Base-by-base conservation (phyloP, 2,113 vertebrate genomes). In the Puma concolor region DNA sequence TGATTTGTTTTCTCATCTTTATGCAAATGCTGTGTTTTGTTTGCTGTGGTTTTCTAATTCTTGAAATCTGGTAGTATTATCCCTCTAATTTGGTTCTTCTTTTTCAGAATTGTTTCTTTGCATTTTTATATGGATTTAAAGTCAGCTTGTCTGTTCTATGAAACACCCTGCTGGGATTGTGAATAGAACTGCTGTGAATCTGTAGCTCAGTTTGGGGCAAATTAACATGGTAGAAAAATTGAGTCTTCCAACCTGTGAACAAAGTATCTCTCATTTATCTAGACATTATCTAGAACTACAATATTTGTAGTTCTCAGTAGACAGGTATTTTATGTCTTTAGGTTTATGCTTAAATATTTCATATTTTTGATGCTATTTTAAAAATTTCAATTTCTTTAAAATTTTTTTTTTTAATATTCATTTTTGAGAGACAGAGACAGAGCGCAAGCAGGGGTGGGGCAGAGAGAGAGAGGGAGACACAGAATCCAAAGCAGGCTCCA, bases 31-130 rank as follows among this genome's bases (percentile, higher is more conserved):
- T 36, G 4, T 74, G 57, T 82, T 92, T 82, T 44, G 23, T 64
- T 88, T 25, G 41, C n/a, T 29, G 11, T 80, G 54, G 8, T 41
- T 82, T 66, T 96, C 14, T 92, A 76, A 54, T n/a, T 69, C 29
- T 57, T 94, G 19, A 88, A 69, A 71, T 84, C n/a, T 54, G n/a
- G 23, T 54, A 36, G 29, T 54, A 66, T 41, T 63, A 54, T 48
- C 31, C 23, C 16, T 66, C 29, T 81, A 25, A 41, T 88, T 81
- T 57, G 57, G 21, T 74, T 41, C 33, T 33, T 41, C 19, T 4
- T 63, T 92, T 92, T 95, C 41, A 64, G 52, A 48, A 48, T 64
- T 81, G 41, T n/a, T 95, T 33, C n/a, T 88, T 74, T 81, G 54
- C 66, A 66, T 96, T 81, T 88, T 93, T 60, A 83, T 82, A 36